Evolutionary conservation across 1,140 invertebrate species (phyloP), one percentile per base, ranked within the genome.

Genomic region (Forficula auricularia): DNA sequence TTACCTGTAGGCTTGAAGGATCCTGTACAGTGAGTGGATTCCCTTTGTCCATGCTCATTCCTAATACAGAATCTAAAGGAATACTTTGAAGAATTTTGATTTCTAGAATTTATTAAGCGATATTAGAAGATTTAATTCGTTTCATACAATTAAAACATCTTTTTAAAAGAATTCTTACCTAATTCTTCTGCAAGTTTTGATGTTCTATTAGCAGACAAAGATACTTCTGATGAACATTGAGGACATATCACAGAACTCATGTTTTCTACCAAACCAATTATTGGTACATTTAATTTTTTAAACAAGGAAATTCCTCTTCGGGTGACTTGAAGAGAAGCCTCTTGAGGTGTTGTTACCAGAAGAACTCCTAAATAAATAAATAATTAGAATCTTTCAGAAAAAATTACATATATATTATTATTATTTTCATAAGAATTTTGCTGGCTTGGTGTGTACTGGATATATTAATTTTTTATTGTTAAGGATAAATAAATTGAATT

Each of bases 291-390:
- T 3, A 89, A 57, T 56, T 80, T 87, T 49, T 75, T 65, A 52
- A 82, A 83, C 82, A 89, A 87, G 47, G 72, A 71, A 2, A 76
- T 74, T 27, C 82, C 82, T 55, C 83, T 70, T 46, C 73, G 67
- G 0, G 84, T 79, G 27, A 91, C 85, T 54, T 85, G 72, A 3
- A 89, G 51, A 0, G 87, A 77, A 4, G 84, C 77, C 40, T 71
- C 72, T 58, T 91, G 86, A 0, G 87, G 85, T 1, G 86, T 90
- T 12, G 82, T 87, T 0, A 92, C 80, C 19, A 92, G 61, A 6
- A 92, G 49, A 6, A 76, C 81, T 19, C 81, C 81, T 66, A 57
- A 41, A 55, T 49, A 48, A 47, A 40, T 52, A 49, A 31, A 36
- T 32, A 31, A 27, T 4, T 33, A 33, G 33, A 45, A 13, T 44